These are phyloP conservation scores for Chaenodraco wilsoni DNA, from an alignment of 2,797 vertebrate genomes.

Conservation along the genomic window DNA sequence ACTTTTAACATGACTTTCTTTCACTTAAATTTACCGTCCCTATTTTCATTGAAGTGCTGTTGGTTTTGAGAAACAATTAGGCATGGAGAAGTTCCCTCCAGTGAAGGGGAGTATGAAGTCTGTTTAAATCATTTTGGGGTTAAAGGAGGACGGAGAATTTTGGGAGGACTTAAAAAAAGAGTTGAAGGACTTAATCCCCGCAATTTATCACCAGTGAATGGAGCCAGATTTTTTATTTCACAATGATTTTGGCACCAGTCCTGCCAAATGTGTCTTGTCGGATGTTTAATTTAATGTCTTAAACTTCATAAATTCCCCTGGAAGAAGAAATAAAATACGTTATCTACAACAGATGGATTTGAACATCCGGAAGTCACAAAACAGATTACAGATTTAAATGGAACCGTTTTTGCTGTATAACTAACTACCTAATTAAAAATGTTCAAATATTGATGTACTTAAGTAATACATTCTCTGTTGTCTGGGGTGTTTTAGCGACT, in stretches of 20 bases:
- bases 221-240: constrained; percentile 42
- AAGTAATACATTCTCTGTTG: constrained; percentile 5
- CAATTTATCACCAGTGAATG: constrained; percentile 61
- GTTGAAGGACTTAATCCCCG: constrained; percentile 35
- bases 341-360: constrained; percentile 4
- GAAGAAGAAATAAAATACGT: constrained; percentile 7
- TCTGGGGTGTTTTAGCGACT: constrained; percentile 62
- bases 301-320: neutral
- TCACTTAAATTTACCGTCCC: neutral
- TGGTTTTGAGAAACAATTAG: constrained; percentile 63
- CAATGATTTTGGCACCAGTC: constrained; percentile 18
- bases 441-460: too few species aligned
- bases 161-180: constrained; percentile 27
- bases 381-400: neutral
- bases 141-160: constrained; percentile 28
- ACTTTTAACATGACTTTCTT: neutral
- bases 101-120: constrained; percentile 48
- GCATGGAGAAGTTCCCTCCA: constrained; percentile 24
- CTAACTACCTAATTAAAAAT: neutral
- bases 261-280: constrained; percentile 13
- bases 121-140: constrained; percentile 19
- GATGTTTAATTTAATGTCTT: constrained; percentile 24
- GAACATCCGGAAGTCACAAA: neutral
- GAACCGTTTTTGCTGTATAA: neutral
- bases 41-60: constrained; percentile 26